Evolutionary conservation across 2,113 vertebrate genomes (phyloP).

Genomic region (Hepsetus odoe): DNA sequence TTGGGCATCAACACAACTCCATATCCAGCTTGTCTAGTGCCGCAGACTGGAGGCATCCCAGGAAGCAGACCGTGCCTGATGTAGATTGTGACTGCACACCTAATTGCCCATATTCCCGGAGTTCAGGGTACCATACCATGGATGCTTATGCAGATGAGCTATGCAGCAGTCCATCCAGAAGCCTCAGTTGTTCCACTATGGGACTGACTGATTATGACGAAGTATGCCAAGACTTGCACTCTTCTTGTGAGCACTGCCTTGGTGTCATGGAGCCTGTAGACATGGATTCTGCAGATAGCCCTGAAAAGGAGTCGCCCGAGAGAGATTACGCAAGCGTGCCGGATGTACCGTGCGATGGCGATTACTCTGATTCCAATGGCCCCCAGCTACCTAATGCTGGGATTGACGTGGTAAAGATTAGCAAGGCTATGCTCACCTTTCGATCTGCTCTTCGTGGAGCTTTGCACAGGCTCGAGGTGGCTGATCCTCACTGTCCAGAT

Average conservation of each 20-base stretch:
- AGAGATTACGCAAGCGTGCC: conserved; percentile 55
- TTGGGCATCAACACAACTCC: conserved; percentile 68
- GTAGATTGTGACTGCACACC: conserved; percentile 65
- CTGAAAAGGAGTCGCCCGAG: conserved; percentile 66
- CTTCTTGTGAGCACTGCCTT: conserved; percentile 61
- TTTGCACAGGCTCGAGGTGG: conserved; percentile 82
- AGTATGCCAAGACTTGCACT: conserved; percentile 60
- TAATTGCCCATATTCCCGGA: conserved; percentile 71
- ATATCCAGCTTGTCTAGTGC: conserved; percentile 64
- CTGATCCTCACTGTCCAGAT: conserved; percentile 51
- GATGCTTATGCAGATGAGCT: conserved; percentile 65
- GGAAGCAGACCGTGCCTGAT: conserved; percentile 47
- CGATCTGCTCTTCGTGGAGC: conserved; percentile 85
- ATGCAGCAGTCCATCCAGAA: conserved; percentile 66
- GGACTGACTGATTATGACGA: conserved; percentile 71
- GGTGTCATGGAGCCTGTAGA: conserved; percentile 64
- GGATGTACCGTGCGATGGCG: conserved; percentile 38
- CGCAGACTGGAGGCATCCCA: conserved; percentile 57
- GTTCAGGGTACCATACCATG: conserved; percentile 72
- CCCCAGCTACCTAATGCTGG: conserved; percentile 74
- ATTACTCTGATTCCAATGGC: conserved; percentile 37
- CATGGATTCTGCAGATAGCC: conserved; percentile 64
- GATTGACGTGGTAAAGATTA: conserved; percentile 83
- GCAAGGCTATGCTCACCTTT: conserved; percentile 84
- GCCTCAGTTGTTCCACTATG: conserved; percentile 73